phyloP scores from a whole-genome alignment of 1,140 invertebrate genomes.

The Penaeus japonicus region DNA sequence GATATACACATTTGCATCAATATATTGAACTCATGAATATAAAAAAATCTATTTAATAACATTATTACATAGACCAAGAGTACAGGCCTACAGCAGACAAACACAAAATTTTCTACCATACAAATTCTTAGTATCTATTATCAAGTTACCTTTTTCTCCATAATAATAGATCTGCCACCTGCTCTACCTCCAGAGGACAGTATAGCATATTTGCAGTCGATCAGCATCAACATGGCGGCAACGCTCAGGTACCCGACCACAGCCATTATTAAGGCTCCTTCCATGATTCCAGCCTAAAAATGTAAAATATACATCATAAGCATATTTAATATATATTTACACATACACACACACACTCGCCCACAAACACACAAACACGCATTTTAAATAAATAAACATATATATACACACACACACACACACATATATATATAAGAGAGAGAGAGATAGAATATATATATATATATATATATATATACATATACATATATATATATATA shows the following conservation, averaged over 20 bases:
- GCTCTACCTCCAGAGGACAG: conserved; percentile 55
- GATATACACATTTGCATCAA: too few species aligned
- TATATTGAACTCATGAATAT: too few species aligned
- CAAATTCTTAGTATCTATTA: too few species aligned
- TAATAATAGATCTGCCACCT: conserved; percentile 51
- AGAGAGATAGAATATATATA: too few species aligned
- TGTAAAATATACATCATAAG: background rate
- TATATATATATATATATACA: too few species aligned
- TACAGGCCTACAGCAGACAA: background rate
- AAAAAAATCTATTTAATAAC: too few species aligned
- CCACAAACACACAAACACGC: background rate
- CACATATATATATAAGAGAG: too few species aligned
- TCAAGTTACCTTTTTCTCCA: conserved; percentile 52
- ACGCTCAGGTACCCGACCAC: conserved; percentile 63
- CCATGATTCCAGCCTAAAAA: conserved; percentile 66
- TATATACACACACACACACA: too few species aligned
- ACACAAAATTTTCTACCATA: background rate
- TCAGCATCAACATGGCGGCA: conserved; percentile 65
- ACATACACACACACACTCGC: background rate
- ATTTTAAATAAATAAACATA: background rate
- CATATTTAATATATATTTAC: background rate
- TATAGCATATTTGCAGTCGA: conserved; percentile 65
- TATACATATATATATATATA: background rate
- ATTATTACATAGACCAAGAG: too few species aligned
- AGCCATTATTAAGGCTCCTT: conserved; percentile 65